phyloP scores from a whole-genome alignment of 2,888 invertebrate species.

The Furcula furcula region DNA sequence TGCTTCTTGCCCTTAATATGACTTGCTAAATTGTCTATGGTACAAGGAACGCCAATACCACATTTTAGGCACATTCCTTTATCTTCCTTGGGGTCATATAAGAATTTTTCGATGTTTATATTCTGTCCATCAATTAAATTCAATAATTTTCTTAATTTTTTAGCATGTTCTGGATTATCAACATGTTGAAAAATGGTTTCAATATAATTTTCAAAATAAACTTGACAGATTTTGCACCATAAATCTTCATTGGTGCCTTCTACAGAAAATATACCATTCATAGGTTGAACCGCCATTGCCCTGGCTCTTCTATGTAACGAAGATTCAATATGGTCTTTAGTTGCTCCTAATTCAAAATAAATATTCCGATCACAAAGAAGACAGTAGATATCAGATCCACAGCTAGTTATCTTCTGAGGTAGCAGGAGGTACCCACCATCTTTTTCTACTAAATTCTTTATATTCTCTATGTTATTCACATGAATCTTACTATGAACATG shows the following conservation, averaged over 20 bases:
- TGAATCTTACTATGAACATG: constrained; percentile 37
- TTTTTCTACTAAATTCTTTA: constrained; percentile 29
- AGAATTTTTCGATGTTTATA: constrained; percentile 46
- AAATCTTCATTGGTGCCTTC: constrained; percentile 40
- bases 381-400: constrained; percentile 25
- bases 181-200: constrained; percentile 49
- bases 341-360: constrained; percentile 22
- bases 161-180: constrained; percentile 35
- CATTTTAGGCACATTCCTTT: constrained; percentile 46
- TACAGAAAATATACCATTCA: constrained; percentile 53
- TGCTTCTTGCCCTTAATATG: constrained; percentile 44
- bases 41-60: constrained; percentile 41
- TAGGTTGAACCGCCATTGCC: constrained; percentile 46
- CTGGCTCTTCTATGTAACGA: constrained; percentile 36
- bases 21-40: constrained; percentile 43
- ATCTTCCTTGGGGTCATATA: constrained; percentile 44
- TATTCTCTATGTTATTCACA: constrained; percentile 13
- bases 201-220: constrained; percentile 48
- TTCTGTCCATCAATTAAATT: constrained; percentile 41
- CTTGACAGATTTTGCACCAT: constrained; percentile 55
- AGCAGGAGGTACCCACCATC: constrained; percentile 43
- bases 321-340: constrained; percentile 33
- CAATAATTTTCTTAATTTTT: constrained; percentile 33
- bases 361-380: constrained; percentile 35
- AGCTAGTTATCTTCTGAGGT: constrained; percentile 24